Percentiles rank a stretch among this genome's conserved stretches.
phyloP scores from a whole-genome alignment of 2,797 vertebrate species.

The Neosalanx taihuensis region DNA sequence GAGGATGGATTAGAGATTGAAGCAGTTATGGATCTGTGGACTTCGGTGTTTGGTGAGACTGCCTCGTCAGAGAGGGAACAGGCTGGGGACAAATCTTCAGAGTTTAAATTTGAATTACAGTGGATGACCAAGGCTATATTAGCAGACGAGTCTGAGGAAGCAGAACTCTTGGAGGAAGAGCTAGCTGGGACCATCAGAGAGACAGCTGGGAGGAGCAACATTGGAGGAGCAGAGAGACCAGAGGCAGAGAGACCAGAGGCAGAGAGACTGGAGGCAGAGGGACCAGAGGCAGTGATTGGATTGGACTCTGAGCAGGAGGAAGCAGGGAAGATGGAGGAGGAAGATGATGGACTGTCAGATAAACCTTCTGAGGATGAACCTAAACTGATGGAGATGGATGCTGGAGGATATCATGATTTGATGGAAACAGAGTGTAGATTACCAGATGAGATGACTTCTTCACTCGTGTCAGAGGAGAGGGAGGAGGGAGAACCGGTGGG shows the following conservation, averaged over 20 bases:
- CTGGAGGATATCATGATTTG: not conserved
- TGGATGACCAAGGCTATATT: not conserved
- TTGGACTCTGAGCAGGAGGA: not conserved
- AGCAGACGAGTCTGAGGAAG: not conserved
- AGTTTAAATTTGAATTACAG: not conserved
- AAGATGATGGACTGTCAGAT: not conserved
- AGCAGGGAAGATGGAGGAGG: not conserved
- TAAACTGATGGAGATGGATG: not conserved
- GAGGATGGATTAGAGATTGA: not conserved
- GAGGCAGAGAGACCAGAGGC: no score
- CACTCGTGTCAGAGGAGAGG: not conserved
- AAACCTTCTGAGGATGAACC: not conserved
- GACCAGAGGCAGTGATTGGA: not conserved
- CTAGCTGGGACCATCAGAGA: not conserved
- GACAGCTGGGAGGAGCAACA: not conserved
- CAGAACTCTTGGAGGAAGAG: not conserved
- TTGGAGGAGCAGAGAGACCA: no score
- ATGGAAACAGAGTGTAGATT: not conserved
- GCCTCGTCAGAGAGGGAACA: not conserved
- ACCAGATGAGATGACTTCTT: not conserved
- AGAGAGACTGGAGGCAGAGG: no score
- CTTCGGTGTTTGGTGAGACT: not conserved
- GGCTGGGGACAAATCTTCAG: not conserved
- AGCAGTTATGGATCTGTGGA: not conserved
- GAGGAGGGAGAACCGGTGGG: not conserved